These are phyloP conservation scores for Mycetomoellerius zeteki DNA, from an alignment of 1,140 invertebrate genomes.

Conservation along the genomic window DNA sequence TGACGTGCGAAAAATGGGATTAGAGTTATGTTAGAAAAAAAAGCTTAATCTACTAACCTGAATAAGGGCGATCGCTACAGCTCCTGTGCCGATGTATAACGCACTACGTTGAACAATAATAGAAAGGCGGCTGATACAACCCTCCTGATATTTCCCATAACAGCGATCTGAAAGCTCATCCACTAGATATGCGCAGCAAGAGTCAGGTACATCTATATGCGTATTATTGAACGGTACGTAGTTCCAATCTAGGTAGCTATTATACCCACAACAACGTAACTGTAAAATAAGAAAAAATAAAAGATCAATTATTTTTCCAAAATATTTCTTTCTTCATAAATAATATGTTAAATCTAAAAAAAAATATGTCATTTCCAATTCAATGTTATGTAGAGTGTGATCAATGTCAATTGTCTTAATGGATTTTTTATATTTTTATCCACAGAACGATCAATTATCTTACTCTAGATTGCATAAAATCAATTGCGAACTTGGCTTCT, in stretches of 20 bases:
- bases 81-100: constrained; percentile 92
- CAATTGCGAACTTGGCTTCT: constrained; percentile 87
- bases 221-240: constrained; percentile 73
- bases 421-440: constrained; percentile 12
- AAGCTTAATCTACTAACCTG: constrained; percentile 87
- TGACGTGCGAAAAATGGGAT: background rate
- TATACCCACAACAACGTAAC: constrained; percentile 93
- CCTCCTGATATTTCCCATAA: constrained; percentile 81
- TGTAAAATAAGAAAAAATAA: constrained; percentile 79
- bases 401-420: background rate
- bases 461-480: constrained; percentile 90
- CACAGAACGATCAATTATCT: constrained; percentile 68
- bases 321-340: background rate
- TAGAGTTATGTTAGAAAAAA: background rate
- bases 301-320: background rate
- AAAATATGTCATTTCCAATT: background rate
- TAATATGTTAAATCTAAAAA: background rate
- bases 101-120: constrained; percentile 91
- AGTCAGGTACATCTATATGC: constrained; percentile 85
- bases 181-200: constrained; percentile 87
- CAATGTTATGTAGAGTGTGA: too few species aligned
- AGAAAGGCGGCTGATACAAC: constrained; percentile 90
- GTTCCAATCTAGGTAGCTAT: constrained; percentile 89
- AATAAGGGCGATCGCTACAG: constrained; percentile 93
- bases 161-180: constrained; percentile 11